phyloP scores from a whole-genome alignment of 2,113 vertebrate genomes.

The Salvelinus fontinalis region DNA sequence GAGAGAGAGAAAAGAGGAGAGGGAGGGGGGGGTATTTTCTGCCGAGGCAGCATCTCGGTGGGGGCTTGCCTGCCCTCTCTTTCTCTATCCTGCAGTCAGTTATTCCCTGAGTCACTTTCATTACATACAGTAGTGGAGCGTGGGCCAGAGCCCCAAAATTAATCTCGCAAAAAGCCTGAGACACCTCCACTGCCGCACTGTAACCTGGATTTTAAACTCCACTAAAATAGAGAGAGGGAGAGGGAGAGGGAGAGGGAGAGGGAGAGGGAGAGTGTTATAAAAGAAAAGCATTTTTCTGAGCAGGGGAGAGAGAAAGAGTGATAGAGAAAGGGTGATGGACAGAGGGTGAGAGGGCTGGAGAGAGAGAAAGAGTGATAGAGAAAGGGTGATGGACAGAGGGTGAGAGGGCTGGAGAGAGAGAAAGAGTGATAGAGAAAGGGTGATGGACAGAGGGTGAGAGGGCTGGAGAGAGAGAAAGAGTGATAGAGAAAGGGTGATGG shows the following conservation, averaged over 20 bases:
- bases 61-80: background rate
- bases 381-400: background rate
- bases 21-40: slow-evolving; percentile 52
- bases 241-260: background rate
- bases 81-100: slow-evolving; percentile 35
- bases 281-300: background rate
- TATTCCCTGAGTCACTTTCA: slow-evolving; percentile 76
- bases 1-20: background rate
- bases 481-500: no score
- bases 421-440: background rate
- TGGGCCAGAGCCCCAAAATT: slow-evolving; percentile 64
- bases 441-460: background rate
- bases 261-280: background rate
- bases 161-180: slow-evolving; percentile 72
- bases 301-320: background rate
- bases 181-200: slow-evolving; percentile 37
- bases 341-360: slow-evolving; percentile 1
- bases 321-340: background rate
- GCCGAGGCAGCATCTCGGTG: slow-evolving; percentile 60
- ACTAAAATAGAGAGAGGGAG: slow-evolving; percentile 31
- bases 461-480: slow-evolving; percentile 8
- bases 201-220: slow-evolving; percentile 33
- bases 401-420: slow-evolving; percentile 4
- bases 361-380: background rate
- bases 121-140: slow-evolving; percentile 66